These are phyloP conservation scores for Protobothrops mucrosquamatus DNA, from an alignment of 2,113 vertebrate species.

Conservation along the genomic window DNA sequence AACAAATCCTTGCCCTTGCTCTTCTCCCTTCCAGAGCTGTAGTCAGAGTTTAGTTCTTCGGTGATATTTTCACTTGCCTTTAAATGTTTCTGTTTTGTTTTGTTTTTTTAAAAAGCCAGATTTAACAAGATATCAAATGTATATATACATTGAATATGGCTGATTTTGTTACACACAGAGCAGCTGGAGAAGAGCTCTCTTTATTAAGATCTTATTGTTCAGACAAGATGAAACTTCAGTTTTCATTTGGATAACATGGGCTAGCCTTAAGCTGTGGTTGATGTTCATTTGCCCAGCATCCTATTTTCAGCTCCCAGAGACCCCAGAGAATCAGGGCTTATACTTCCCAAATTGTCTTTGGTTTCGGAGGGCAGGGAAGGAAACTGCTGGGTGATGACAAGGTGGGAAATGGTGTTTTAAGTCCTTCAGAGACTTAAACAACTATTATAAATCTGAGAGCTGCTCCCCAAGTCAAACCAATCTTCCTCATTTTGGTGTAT, in stretches of 20 bases:
- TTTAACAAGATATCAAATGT: neutral
- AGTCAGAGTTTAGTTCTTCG: neutral
- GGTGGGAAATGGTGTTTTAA: neutral
- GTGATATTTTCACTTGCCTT: neutral
- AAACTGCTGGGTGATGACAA: neutral
- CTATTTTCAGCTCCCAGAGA: neutral
- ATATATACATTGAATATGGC: neutral
- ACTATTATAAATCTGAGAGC: neutral
- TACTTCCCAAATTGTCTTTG: neutral
- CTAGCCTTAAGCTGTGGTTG: neutral
- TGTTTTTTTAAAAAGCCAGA: neutral
- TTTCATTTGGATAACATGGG: neutral
- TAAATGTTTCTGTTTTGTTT: neutral
- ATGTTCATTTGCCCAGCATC: neutral
- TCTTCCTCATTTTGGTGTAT: neutral
- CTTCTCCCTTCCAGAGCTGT: neutral
- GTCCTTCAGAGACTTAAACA: neutral
- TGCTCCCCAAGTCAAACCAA: neutral
- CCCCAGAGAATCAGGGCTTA: neutral
- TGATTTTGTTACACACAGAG: neutral
- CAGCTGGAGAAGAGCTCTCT: neutral
- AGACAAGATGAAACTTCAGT: neutral
- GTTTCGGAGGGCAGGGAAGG: neutral
- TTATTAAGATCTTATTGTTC: neutral
- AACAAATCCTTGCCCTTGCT: neutral